Conservation (phyloP, 2,113 vertebrate genomes). For the Empidonax traillii region DNA sequence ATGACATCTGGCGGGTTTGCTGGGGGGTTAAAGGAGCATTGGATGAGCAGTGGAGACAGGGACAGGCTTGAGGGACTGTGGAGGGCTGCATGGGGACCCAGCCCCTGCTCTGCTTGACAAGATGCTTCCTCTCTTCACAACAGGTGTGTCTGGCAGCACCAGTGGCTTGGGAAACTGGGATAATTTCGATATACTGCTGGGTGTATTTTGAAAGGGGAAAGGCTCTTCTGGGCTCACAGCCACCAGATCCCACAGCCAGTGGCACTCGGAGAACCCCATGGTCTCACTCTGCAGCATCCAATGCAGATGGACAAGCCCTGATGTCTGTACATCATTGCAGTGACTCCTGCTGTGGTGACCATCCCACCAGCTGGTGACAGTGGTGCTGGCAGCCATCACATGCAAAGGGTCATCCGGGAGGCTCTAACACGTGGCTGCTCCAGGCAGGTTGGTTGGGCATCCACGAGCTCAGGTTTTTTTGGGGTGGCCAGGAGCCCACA, state of each 20-base stretch:
- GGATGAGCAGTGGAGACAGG: background rate
- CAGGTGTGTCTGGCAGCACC: background rate
- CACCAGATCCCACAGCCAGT: background rate
- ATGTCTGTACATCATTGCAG: accelerated
- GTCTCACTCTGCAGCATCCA: background rate
- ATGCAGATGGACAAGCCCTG: background rate
- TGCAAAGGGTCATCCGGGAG: background rate
- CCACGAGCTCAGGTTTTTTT: background rate
- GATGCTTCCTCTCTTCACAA: background rate
- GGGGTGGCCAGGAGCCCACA: background rate
- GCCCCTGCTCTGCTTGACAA: background rate
- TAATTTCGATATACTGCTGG: background rate
- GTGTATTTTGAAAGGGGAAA: background rate
- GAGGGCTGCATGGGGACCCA: background rate
- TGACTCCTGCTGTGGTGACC: no score
- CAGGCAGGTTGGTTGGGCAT: background rate
- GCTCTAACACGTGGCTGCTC: background rate
- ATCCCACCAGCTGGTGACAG: background rate
- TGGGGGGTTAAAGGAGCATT: accelerated
- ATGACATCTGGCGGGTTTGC: background rate
- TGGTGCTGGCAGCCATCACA: accelerated
- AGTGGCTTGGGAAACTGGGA: accelerated
- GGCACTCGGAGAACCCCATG: background rate
- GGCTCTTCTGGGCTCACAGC: background rate
- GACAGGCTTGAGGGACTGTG: background rate